Base-by-base conservation (phyloP, 2,888 invertebrate genomes). In the Oasisia sp. region DNA sequence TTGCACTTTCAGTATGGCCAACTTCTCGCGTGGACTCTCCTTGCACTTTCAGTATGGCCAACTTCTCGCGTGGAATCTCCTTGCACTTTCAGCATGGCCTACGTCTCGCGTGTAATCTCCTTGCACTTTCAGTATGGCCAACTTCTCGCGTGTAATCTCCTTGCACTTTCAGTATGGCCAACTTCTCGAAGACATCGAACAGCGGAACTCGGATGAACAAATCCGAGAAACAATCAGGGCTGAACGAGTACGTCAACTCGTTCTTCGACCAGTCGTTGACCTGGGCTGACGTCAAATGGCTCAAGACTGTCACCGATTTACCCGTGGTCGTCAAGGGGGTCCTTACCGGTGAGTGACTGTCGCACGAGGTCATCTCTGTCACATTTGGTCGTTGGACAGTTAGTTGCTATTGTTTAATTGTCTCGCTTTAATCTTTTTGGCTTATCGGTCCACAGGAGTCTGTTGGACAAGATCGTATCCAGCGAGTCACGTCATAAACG, bases 241-340 rank as follows among this genome's bases (percentile, higher is more conserved):
- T 99, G 89, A 98, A 97, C 95, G 97, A 97, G 94, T 98, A 98
- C 94, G 98, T 98, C 0, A 97, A 97, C 91, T 94, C 97, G n/a
- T 89, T 93, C n/a, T 93, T 93, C 32, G 99, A 99, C 96, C 97
- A 97, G 93, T 97, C 98, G 0, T 96, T 99, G 32, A 97, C 98
- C 0, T 99, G 99, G 99, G 97, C 97, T n/a, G 98, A 98, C 94
- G 97, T 99, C 0, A 97, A 97, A 93, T 99, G 99, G 99, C 96
- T 99, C 27, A 98, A 97, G 95, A 95, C 95, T 56, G 97, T 98
- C 32, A 98, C 98, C 0, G 97, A 97, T 12, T 96, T 99, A 92
- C 98, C 99, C 0, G 97, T 99, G 38, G 97, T 99, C 92, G 97
- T 98, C 7, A 99, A 99, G 97, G 99, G 99, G 9, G 97, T 99